These are phyloP conservation scores for Laupala kohalensis DNA, from an alignment of 1,140 invertebrate genomes.

Conservation along the genomic window DNA sequence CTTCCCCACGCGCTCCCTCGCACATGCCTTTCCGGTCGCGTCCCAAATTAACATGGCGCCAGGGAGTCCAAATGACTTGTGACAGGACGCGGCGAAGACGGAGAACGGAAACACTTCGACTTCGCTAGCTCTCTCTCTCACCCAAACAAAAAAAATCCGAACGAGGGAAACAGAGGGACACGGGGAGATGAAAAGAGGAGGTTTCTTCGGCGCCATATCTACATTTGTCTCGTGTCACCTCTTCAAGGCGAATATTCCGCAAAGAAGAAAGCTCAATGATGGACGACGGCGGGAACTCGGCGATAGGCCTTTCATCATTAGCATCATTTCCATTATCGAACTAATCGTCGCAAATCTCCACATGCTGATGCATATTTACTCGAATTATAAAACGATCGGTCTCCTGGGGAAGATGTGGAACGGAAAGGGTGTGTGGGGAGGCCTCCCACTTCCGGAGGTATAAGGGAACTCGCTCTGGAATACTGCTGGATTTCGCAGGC, in stretches of 20 bases:
- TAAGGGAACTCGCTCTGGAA: too few species aligned
- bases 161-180: neutral
- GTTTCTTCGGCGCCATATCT: neutral
- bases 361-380: neutral
- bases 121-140: too few species aligned
- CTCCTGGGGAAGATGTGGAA: too few species aligned
- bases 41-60: constrained; percentile 11
- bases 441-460: too few species aligned
- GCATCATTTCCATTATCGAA: neutral
- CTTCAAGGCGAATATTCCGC: too few species aligned
- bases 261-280: constrained; percentile 4
- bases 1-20: neutral
- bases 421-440: too few species aligned
- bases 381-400: neutral
- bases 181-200: neutral
- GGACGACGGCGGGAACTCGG: neutral
- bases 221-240: constrained; percentile 8
- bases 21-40: neutral
- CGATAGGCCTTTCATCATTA: neutral
- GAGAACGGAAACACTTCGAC: too few species aligned
- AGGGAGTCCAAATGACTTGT: constrained; percentile 9
- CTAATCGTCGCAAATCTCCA: neutral
- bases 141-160: neutral
- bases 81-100: neutral
- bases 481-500: too few species aligned